Conservation (phyloP, 1,140 invertebrate species). For the Drosophila lacertosa region DNA sequence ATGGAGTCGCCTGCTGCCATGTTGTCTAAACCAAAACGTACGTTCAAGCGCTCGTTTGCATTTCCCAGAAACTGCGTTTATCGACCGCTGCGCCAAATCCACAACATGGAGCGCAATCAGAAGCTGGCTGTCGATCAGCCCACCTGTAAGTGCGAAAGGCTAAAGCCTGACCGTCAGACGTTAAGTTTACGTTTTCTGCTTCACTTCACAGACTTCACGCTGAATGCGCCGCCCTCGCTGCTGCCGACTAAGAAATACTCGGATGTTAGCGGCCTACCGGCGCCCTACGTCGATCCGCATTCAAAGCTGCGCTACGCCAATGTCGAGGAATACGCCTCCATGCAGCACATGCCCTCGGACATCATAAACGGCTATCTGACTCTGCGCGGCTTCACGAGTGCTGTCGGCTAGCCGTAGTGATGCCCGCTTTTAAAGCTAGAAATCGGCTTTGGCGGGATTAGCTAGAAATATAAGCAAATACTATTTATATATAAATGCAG, state of each 20-base stretch:
- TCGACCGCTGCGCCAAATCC: constrained; percentile 62
- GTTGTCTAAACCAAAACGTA: constrained; percentile 36
- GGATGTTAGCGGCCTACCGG: constrained; percentile 94
- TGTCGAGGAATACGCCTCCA: constrained; percentile 93
- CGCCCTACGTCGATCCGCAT: constrained; percentile 95
- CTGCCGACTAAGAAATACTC: constrained; percentile 97
- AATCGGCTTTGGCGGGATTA: too few relatives aligned
- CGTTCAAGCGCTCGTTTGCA: constrained; percentile 56
- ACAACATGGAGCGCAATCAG: constrained; percentile 63
- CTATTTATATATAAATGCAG: too few relatives aligned
- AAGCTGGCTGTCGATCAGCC: constrained; percentile 46
- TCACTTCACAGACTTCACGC: constrained; percentile 88
- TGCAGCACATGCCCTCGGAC: constrained; percentile 94
- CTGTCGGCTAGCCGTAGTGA: constrained; percentile 87
- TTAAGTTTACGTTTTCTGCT: neutral
- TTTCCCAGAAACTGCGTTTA: constrained; percentile 65
- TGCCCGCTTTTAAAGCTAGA: constrained; percentile 76
- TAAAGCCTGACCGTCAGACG: neutral
- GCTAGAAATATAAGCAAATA: too few relatives aligned
- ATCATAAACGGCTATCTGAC: constrained; percentile 94
- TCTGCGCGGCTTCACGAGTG: constrained; percentile 92
- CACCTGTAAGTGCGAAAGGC: constrained; percentile 43
- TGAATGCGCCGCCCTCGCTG: constrained; percentile 96
- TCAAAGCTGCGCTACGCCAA: constrained; percentile 94
- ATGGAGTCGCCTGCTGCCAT: constrained; percentile 38